Evolutionary conservation across 1,140 invertebrate genomes (phyloP).

Genomic region (Helicoverpa zea): DNA sequence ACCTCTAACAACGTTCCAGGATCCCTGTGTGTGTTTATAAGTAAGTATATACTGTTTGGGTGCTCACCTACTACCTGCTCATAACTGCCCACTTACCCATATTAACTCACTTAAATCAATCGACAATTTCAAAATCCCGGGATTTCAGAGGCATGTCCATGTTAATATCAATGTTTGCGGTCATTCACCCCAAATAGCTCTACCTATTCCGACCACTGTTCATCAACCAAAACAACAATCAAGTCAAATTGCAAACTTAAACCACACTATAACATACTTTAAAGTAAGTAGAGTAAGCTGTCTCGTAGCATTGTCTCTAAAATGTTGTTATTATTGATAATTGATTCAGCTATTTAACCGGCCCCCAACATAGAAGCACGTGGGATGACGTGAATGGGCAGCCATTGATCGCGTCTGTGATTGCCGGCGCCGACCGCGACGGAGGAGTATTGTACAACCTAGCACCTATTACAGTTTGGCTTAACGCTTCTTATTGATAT

Average conservation of each 20-base stretch:
- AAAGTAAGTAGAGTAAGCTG: conserved; percentile 27
- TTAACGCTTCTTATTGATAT: conserved; percentile 22
- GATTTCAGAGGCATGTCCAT: too few species aligned
- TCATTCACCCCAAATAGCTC: too few species aligned
- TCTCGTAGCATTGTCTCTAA: conserved; percentile 35
- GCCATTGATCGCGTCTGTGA: conserved; percentile 51
- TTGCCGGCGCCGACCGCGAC: conserved; percentile 46
- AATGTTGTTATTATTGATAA: conserved; percentile 50
- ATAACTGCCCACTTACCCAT: too few species aligned
- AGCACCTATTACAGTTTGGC: conserved; percentile 15
- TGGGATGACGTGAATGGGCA: conserved; percentile 51
- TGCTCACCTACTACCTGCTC: too few species aligned
- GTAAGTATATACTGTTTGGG: too few species aligned
- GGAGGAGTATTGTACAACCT: conserved; percentile 38
- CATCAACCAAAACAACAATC: conserved; percentile 10
- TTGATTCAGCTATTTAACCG: conserved; percentile 51
- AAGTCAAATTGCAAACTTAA: background rate
- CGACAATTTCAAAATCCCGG: too few species aligned
- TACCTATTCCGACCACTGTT: too few species aligned
- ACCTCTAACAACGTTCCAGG: too few species aligned
- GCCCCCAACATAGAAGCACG: conserved; percentile 51
- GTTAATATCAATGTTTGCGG: too few species aligned
- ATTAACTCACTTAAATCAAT: too few species aligned
- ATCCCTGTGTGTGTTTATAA: too few species aligned
- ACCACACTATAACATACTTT: conserved; percentile 3